These are phyloP conservation scores for Albula goreensis DNA, from an alignment of 2,113 vertebrate genomes.

Conservation along the genomic window DNA sequence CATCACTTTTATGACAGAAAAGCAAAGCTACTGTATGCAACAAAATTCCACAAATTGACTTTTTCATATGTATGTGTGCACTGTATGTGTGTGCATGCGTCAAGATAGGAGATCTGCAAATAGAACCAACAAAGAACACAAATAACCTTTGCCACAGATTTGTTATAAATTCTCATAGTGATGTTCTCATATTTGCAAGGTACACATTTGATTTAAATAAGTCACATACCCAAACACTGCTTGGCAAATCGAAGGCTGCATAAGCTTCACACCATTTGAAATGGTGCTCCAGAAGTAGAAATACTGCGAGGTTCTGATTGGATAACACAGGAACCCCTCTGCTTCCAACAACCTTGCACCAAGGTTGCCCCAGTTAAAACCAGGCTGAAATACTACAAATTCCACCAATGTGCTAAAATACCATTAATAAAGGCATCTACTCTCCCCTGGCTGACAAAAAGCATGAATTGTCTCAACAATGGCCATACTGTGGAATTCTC, in stretches of 20 bases:
- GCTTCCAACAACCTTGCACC: slow-evolving; percentile 19
- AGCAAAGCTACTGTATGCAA: slow-evolving; percentile 51
- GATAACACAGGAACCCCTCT: not conserved
- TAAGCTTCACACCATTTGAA: not conserved
- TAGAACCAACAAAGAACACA: not conserved
- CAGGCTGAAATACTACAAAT: not conserved
- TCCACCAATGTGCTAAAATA: not conserved
- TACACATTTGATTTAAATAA: not conserved
- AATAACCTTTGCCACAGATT: not conserved
- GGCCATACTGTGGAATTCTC: not conserved
- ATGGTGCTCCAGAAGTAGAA: slow-evolving; percentile 42
- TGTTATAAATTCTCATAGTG: not conserved
- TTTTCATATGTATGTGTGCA: not conserved
- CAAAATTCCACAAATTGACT: slow-evolving; percentile 42
- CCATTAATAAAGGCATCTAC: not conserved
- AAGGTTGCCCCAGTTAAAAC: slow-evolving; percentile 28
- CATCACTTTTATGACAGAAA: slow-evolving; percentile 51
- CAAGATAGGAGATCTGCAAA: not conserved
- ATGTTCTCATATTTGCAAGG: not conserved
- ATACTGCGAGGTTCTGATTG: slow-evolving; percentile 41
- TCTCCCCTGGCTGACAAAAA: not conserved
- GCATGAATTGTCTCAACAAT: not conserved
- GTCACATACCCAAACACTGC: not conserved
- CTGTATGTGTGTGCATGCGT: not conserved
- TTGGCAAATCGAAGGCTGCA: not conserved